Conservation (phyloP, 2,797 vertebrate species). For the Periparus ater region DNA sequence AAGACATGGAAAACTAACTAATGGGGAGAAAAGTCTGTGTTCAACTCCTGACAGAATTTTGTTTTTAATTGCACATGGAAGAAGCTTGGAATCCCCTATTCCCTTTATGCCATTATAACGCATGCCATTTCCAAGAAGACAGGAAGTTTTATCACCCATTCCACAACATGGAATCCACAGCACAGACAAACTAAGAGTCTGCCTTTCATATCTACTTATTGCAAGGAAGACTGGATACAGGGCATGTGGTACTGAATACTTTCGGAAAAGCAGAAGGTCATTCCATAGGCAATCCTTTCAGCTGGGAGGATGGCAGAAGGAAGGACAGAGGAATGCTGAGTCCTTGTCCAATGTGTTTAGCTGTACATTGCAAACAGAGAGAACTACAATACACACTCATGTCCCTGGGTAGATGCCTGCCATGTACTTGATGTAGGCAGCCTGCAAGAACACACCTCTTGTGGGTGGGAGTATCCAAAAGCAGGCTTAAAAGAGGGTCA, state of each 20-base stretch:
- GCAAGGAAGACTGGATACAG: not conserved
- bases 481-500: not conserved
- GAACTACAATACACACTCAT: accelerated
- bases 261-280: not conserved
- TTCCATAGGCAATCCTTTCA: not conserved
- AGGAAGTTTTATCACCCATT: not conserved
- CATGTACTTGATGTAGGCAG: not conserved
- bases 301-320: not conserved
- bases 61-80: not conserved
- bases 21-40: not conserved
- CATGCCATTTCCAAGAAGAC: not conserved
- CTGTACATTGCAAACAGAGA: not conserved
- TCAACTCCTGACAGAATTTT: not conserved
- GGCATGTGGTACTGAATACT: not conserved
- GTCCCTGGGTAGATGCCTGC: not conserved
- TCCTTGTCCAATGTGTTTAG: not conserved
- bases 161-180: not conserved
- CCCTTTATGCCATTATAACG: not conserved
- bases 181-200: not conserved
- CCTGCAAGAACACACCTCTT: not conserved
- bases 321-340: not conserved
- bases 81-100: not conserved
- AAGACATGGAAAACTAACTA: not conserved
- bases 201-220: not conserved
- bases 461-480: not conserved